Base-by-base conservation (phyloP, 2,797 vertebrate genomes). In the Xenops minutus region DNA sequence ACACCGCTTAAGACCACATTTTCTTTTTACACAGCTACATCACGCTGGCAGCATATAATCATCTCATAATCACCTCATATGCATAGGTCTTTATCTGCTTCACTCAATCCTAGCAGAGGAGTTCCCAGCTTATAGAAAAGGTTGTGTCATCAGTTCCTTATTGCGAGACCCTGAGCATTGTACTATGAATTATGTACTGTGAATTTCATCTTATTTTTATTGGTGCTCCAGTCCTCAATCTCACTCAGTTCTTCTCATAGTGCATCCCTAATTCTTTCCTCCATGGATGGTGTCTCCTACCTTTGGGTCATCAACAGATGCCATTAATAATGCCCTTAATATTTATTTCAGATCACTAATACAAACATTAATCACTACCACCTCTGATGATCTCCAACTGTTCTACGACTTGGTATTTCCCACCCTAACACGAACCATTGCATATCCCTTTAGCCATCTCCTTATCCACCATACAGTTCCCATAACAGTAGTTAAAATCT, bases 21-120 rank as follows among this genome's bases (percentile, higher is more conserved):
- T 88, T 72, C 89, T 89, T 93, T 90, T 88, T 75, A 86, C 71
- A 27, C 43, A 75, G 66, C 79, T 88, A 30, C 61, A 92, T 93
- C 66, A 59, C 54, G 3, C 0, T 92, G 94, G 69, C 93, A 95
- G 85, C 78, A 37, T 89, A 32, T 91, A 94, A 88, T 88, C 88
- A 95, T 84, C 73, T 46, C 69, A 41, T 93, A 92, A 91, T 94
- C 78, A 81, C 85, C 43, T 81, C 58, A 69, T 39, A 61, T 24
- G 51, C 83, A 64, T 46, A 51, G 54, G 79, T 69, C 90, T 95
- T 91, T 95, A 69, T 91, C 61, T 58, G 30, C 69, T 88, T 88
- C 64, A 36, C 41, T 93, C 75, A 62, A 9, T 62, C 68, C 46
- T 20, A 78, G 69, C n/a, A 58, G 73, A 68, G 48, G 73, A 93